A percentile compares a stretch with the other conserved stretches of the same genome.
Evolutionary conservation across 2,113 vertebrate species (phyloP).

Genomic region (Rafetus swinhoei): DNA sequence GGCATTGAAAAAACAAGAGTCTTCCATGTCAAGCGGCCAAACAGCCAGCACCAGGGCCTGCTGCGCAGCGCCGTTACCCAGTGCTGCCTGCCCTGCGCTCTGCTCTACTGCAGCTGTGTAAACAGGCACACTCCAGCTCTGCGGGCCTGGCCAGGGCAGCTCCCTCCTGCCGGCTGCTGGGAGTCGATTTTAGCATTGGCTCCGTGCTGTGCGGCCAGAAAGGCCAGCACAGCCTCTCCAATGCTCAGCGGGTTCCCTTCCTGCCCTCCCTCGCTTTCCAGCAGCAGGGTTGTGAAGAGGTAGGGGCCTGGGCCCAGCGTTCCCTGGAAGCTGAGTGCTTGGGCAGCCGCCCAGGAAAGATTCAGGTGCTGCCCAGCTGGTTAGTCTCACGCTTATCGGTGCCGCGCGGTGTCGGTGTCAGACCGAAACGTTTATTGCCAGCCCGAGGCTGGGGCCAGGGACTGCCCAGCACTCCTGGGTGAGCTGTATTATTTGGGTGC

Average conservation of each 20-base stretch:
- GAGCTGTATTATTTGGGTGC: fast-evolving
- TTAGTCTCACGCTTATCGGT: neutral
- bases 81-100: neutral
- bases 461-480: neutral
- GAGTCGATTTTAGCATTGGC: neutral
- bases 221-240: neutral
- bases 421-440: fast-evolving
- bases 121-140: neutral
- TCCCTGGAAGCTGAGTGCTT: no score
- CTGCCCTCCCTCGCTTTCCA: neutral
- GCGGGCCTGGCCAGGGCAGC: fast-evolving
- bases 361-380: no score
- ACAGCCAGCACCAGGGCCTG: neutral
- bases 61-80: slow-evolving; percentile 23
- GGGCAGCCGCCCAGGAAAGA: no score
- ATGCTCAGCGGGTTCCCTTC: neutral
- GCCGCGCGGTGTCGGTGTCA: neutral
- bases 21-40: neutral
- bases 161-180: neutral
- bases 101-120: fast-evolving
- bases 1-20: neutral
- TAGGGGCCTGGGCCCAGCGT: no score
- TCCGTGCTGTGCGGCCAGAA: neutral
- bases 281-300: neutral
- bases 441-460: neutral